Evolutionary conservation across 2,113 vertebrate genomes (phyloP).

Genomic region (Pagrus major): DNA sequence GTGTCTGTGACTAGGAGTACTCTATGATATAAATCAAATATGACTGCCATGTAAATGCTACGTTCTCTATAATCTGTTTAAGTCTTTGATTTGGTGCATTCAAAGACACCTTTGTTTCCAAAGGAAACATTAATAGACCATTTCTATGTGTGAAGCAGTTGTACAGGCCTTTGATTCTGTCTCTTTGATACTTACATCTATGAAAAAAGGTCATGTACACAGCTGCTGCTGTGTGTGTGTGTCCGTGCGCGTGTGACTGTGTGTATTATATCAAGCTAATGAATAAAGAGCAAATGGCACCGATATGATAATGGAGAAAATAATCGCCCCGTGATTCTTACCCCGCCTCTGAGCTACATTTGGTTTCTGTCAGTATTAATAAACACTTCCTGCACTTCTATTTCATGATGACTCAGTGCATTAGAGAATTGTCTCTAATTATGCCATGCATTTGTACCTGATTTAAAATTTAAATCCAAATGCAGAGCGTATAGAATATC

Average conservation of each 20-base stretch:
- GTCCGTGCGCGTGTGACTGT: slow-evolving; percentile 18
- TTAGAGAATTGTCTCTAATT: slow-evolving; percentile 12
- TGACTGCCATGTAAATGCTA: slow-evolving; percentile 61
- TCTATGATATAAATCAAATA: slow-evolving; percentile 57
- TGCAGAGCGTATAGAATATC: neutral
- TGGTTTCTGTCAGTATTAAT: slow-evolving; percentile 61
- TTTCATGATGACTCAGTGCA: slow-evolving; percentile 31
- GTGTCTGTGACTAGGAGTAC: slow-evolving; percentile 1
- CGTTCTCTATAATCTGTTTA: slow-evolving; percentile 60
- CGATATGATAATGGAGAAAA: slow-evolving; percentile 67
- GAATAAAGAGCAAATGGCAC: slow-evolving; percentile 69
- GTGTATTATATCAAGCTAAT: slow-evolving; percentile 57
- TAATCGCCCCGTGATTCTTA: slow-evolving; percentile 61
- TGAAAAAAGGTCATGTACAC: slow-evolving; percentile 71
- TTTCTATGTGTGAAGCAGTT: slow-evolving; percentile 71
- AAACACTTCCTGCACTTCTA: slow-evolving; percentile 40
- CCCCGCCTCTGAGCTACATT: slow-evolving; percentile 42
- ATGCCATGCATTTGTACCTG: neutral
- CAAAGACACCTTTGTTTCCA: slow-evolving; percentile 78
- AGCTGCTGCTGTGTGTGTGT: slow-evolving; percentile 51
- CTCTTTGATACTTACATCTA: slow-evolving; percentile 74
- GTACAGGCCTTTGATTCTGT: slow-evolving; percentile 75
- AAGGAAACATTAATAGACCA: slow-evolving; percentile 72
- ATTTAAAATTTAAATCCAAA: slow-evolving; percentile 2
- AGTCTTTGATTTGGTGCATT: slow-evolving; percentile 75